These are phyloP conservation scores for Acronicta psi DNA, from an alignment of 2,888 invertebrate genomes.

Conservation along the genomic window DNA sequence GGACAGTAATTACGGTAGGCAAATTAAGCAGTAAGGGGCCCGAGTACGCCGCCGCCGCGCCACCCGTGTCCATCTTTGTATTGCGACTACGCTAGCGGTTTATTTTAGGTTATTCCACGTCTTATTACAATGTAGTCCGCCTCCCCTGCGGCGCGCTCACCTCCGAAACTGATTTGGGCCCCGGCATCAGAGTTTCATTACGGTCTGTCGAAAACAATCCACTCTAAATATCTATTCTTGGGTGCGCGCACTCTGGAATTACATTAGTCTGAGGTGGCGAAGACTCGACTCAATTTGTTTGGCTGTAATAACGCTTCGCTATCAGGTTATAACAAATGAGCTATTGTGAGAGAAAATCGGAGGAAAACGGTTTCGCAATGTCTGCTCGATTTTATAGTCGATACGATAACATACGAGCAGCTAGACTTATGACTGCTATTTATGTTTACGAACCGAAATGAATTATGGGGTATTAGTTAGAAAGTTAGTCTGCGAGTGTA, in stretches of 20 bases:
- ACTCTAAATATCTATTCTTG: constrained; percentile 89
- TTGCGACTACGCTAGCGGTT: constrained; percentile 77
- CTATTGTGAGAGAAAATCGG: constrained; percentile 86
- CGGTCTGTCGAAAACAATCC: constrained; percentile 90
- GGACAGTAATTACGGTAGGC: constrained; percentile 90
- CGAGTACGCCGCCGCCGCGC: constrained; percentile 63
- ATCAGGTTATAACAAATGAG: constrained; percentile 89
- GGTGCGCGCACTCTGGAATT: constrained; percentile 87
- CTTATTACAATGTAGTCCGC: constrained; percentile 87
- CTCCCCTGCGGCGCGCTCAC: constrained; percentile 88
- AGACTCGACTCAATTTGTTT: constrained; percentile 89
- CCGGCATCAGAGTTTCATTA: constrained; percentile 89
- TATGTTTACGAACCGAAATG: constrained; percentile 43
- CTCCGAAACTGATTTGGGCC: constrained; percentile 87
- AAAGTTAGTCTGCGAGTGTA: constrained; percentile 29
- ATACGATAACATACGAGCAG: constrained; percentile 50
- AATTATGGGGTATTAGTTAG: constrained; percentile 47
- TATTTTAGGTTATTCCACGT: constrained; percentile 88
- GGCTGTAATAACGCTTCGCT: constrained; percentile 87
- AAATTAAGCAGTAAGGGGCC: constrained; percentile 89
- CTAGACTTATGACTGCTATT: constrained; percentile 24
- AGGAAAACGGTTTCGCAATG: constrained; percentile 83
- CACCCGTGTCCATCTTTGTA: constrained; percentile 85
- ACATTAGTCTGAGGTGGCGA: constrained; percentile 90
- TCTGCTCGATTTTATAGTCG: constrained; percentile 80